Evolutionary conservation across 2,113 vertebrate species (phyloP).

Genomic region (Myotis lucifugus): DNA sequence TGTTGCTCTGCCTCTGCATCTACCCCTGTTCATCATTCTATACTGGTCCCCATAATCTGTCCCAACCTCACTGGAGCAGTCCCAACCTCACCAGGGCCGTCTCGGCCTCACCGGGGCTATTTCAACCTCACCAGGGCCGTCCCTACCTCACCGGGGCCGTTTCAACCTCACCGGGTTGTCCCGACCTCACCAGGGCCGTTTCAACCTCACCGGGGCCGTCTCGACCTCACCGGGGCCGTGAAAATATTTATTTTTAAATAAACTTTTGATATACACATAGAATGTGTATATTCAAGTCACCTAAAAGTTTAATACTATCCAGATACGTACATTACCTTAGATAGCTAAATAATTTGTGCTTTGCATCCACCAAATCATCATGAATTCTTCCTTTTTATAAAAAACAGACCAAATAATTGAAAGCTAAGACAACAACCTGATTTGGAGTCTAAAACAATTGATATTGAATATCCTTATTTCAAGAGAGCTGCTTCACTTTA

Average conservation of each 20-base stretch:
- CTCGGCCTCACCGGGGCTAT: too few species aligned
- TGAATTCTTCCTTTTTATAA: constrained; percentile 41
- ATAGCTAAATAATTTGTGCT: constrained; percentile 15
- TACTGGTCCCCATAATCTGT: too few species aligned
- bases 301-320: neutral
- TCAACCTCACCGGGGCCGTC: too few species aligned
- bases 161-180: too few species aligned
- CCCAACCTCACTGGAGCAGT: too few species aligned
- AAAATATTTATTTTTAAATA: constrained; percentile 44
- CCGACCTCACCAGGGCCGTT: too few species aligned
- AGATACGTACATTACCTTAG: neutral
- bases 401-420: constrained; percentile 32
- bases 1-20: too few species aligned
- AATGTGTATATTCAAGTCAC: neutral
- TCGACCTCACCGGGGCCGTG: too few species aligned
- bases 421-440: constrained; percentile 38
- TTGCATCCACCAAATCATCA: neutral
- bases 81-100: too few species aligned
- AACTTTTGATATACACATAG: neutral
- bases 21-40: too few species aligned
- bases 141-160: too few species aligned
- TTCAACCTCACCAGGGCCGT: too few species aligned
- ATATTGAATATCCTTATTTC: constrained; percentile 67
- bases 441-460: constrained; percentile 47
- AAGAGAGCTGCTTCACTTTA: constrained; percentile 51